These are phyloP conservation scores for Tetragnatha montana DNA, from an alignment of 2,888 invertebrate genomes.

Conservation along the genomic window DNA sequence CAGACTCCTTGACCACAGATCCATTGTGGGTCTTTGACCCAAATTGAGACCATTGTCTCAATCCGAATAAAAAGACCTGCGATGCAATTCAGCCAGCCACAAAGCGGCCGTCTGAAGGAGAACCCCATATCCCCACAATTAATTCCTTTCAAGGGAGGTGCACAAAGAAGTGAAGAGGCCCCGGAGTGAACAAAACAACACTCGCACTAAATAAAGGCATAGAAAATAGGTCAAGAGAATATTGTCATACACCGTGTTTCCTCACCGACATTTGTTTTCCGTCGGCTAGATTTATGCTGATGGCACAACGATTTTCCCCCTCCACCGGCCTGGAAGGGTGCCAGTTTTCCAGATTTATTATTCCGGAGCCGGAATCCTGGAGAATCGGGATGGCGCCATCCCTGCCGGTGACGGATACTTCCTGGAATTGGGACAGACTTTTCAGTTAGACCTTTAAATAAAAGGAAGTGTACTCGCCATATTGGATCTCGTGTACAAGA, in stretches of 20 bases:
- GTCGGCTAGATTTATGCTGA: conserved; percentile 68
- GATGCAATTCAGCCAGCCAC: too few relatives aligned
- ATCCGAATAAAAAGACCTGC: too few relatives aligned
- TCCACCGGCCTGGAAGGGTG: conserved; percentile 61
- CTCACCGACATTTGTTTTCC: conserved; percentile 68
- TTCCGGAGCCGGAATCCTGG: conserved; percentile 61
- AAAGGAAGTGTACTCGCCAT: conserved; percentile 30
- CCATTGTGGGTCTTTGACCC: too few relatives aligned
- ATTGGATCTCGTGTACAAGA: conserved; percentile 39
- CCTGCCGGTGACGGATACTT: conserved; percentile 63
- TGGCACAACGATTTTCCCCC: conserved; percentile 63
- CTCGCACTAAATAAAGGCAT: conserved; percentile 59
- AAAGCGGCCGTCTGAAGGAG: too few relatives aligned
- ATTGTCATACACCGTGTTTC: conserved; percentile 68
- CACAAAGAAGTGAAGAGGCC: conserved; percentile 36
- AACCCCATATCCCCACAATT: conserved; percentile 20
- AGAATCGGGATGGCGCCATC: conserved; percentile 67
- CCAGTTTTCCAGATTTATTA: conserved; percentile 70
- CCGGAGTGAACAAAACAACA: conserved; percentile 36
- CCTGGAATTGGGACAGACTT: conserved; percentile 60
- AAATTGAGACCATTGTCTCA: too few relatives aligned
- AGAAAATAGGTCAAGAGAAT: conserved; percentile 68
- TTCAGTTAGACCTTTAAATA: conserved; percentile 51
- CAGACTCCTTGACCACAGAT: too few relatives aligned
- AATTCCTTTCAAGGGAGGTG: conserved; percentile 48